Evolutionary conservation across 2,888 invertebrate species (phyloP).

Genomic region (Frankliniella fusca): DNA sequence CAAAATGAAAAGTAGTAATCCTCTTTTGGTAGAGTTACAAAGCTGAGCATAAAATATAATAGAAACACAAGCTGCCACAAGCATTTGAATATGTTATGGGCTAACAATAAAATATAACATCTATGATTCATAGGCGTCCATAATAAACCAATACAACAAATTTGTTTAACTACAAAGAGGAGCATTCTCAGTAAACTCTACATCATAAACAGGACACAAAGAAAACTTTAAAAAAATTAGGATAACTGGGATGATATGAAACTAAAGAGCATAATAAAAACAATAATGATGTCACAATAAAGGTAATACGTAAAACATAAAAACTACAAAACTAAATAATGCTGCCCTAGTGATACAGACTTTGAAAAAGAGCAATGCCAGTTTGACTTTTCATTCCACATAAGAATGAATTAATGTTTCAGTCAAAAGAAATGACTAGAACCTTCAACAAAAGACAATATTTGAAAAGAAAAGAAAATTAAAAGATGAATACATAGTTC

Average conservation of each 20-base stretch:
- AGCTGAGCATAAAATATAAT: no score
- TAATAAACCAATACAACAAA: background rate
- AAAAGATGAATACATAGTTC: background rate
- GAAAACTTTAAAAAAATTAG: background rate
- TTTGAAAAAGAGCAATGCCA: background rate
- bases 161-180: background rate
- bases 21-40: no score
- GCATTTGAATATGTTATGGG: background rate
- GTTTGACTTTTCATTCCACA: slow-evolving; percentile 3
- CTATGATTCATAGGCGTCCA: background rate
- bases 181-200: background rate
- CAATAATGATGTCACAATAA: background rate
- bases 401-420: background rate
- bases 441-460: background rate
- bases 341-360: background rate
- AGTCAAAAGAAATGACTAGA: slow-evolving; percentile 12
- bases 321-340: background rate
- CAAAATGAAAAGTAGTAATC: no score
- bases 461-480: background rate
- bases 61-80: background rate
- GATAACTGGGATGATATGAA: background rate
- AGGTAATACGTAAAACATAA: background rate
- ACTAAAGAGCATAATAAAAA: background rate
- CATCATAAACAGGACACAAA: background rate
- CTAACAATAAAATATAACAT: background rate